Conservation (phyloP, 2,888 invertebrate genomes). For the Platycheirus albimanus region DNA sequence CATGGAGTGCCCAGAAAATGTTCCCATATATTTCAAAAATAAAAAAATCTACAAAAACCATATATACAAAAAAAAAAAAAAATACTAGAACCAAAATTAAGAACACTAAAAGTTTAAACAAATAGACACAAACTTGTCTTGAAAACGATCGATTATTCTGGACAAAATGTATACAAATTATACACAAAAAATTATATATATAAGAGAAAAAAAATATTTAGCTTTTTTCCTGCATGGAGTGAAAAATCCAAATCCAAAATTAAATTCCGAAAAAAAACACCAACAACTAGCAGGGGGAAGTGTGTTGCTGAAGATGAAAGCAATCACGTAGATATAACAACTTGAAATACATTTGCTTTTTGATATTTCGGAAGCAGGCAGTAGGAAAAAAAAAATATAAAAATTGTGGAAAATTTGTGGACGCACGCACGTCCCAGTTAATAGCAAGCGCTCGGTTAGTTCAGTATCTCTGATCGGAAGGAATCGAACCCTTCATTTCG, state of each 20-base stretch:
- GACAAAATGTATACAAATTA: background rate
- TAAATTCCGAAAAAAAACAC: conserved; percentile 39
- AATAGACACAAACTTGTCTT: background rate
- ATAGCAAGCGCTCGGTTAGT: conserved; percentile 81
- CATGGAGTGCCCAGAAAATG: conserved; percentile 29
- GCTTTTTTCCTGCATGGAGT: conserved; percentile 45
- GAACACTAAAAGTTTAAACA: background rate
- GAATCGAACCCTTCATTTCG: conserved; percentile 18
- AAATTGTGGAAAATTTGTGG: conserved; percentile 78
- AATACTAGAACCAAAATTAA: background rate
- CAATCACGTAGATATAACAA: conserved; percentile 16
- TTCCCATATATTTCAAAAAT: background rate
- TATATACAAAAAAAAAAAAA: background rate
- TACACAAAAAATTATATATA: no score
- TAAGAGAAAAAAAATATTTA: background rate
- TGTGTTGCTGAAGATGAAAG: conserved; percentile 23
- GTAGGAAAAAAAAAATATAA: no score
- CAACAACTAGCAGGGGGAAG: background rate
- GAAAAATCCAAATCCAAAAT: conserved; percentile 63
- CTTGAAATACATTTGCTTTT: conserved; percentile 14
- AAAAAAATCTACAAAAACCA: background rate
- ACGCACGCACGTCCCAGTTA: conserved; percentile 79
- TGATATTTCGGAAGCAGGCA: conserved; percentile 48
- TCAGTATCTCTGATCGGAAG: conserved; percentile 76
- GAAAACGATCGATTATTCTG: no score